These are phyloP conservation scores for Schizothorax lantsangensis DNA, from an alignment of 2,797 vertebrate genomes.

Conservation along the genomic window DNA sequence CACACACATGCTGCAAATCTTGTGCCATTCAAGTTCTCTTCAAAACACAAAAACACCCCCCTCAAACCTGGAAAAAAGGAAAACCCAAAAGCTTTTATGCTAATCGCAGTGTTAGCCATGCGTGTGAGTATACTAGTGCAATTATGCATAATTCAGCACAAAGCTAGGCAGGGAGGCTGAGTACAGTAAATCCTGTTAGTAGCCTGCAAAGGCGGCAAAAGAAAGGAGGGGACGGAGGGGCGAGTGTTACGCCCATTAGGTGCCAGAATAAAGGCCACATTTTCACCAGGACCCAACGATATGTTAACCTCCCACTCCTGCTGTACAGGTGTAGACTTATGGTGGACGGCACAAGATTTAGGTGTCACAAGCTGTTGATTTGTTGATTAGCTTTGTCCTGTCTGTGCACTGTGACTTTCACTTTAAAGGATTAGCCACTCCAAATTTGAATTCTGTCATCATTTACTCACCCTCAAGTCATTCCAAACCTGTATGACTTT, in stretches of 20 bases:
- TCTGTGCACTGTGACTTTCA: not conserved
- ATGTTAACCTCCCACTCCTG: slow-evolving; percentile 38
- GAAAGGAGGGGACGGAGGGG: not conserved
- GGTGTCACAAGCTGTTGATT: slow-evolving; percentile 3
- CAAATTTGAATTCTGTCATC: not conserved
- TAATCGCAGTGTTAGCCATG: slow-evolving; percentile 74
- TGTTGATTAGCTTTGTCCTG: not conserved
- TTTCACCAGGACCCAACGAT: slow-evolving; percentile 14
- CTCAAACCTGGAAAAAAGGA: slow-evolving; percentile 49
- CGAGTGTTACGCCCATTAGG: slow-evolving; percentile 24
- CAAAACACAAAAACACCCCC: slow-evolving; percentile 49
- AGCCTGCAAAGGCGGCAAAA: slow-evolving; percentile 27
- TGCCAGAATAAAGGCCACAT: slow-evolving; percentile 21
- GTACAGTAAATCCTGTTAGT: slow-evolving; percentile 68
- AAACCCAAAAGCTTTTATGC: slow-evolving; percentile 77
- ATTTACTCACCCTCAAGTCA: not conserved
- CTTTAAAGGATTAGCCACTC: not conserved
- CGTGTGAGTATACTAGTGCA: slow-evolving; percentile 66
- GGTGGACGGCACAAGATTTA: slow-evolving; percentile 7
- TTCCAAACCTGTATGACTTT: not conserved
- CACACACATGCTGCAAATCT: slow-evolving; percentile 58
- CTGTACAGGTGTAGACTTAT: not conserved
- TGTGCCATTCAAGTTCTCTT: slow-evolving; percentile 46
- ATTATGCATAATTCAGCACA: slow-evolving; percentile 79
- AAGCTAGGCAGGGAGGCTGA: slow-evolving; percentile 58